A percentile compares a stretch with the other conserved stretches of the same genome.
phyloP scores from a whole-genome alignment of 2,113 vertebrate species.

The Entomyzon cyanotis region DNA sequence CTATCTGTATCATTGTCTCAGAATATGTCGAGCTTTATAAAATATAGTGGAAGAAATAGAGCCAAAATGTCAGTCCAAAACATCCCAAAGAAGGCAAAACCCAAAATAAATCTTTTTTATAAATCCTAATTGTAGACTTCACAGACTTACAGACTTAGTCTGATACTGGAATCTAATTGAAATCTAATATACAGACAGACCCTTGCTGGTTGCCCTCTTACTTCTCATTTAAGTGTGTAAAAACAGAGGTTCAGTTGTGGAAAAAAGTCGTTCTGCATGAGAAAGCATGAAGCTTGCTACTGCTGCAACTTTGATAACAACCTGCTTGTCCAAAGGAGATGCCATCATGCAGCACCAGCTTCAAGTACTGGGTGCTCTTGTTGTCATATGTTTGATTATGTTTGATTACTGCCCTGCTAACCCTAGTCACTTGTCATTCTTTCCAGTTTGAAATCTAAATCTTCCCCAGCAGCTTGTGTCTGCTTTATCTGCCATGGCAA shows the following conservation, averaged over 20 bases:
- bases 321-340: background rate
- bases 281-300: background rate
- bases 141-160: background rate
- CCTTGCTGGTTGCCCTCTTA: background rate
- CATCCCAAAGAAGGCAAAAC: background rate
- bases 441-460: background rate
- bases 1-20: background rate
- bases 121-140: background rate
- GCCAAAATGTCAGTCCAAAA: background rate
- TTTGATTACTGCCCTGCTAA: background rate
- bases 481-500: background rate
- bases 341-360: background rate
- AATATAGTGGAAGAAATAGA: background rate
- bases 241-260: background rate
- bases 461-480: background rate
- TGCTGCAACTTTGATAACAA: background rate
- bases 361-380: background rate
- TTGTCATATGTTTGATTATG: background rate
- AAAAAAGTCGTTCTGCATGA: background rate
- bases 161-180: background rate
- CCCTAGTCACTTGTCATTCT: background rate
- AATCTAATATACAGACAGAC: background rate
- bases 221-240: background rate
- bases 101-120: background rate
- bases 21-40: background rate